Evolutionary conservation across 2,797 vertebrate genomes (phyloP).

Genomic region (Glossophaga mutica): DNA sequence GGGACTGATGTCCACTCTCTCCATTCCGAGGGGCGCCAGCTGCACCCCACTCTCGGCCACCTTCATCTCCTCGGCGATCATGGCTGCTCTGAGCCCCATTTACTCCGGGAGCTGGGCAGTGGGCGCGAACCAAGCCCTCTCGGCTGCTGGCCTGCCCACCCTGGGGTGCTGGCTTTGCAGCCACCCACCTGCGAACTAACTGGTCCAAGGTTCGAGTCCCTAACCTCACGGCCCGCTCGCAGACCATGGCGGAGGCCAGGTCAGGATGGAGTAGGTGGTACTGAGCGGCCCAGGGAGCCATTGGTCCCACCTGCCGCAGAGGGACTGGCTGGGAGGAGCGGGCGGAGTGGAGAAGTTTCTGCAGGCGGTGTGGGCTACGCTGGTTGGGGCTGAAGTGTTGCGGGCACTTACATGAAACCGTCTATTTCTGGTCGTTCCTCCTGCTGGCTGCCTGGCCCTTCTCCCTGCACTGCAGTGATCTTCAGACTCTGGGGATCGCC

Average conservation of each 20-base stretch:
- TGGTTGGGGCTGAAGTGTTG: no score
- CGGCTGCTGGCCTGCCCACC: not conserved
- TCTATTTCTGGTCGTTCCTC: no score
- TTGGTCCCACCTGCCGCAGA: slow-evolving; percentile 37
- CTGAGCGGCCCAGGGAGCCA: not conserved
- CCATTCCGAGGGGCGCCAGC: slow-evolving; percentile 81
- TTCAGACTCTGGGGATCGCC: not conserved
- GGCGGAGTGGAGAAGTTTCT: slow-evolving; percentile 64
- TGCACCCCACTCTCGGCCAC: slow-evolving; percentile 79
- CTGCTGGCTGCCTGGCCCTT: not conserved
- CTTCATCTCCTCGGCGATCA: slow-evolving; percentile 93
- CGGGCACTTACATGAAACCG: accelerated
- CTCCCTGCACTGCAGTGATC: not conserved
- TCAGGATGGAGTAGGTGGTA: not conserved
- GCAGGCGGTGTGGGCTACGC: slow-evolving; percentile 2
- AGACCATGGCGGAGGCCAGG: not conserved
- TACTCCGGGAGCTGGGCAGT: not conserved
- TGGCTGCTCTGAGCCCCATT: slow-evolving; percentile 67
- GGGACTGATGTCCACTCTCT: slow-evolving; percentile 91
- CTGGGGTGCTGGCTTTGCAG: not conserved
- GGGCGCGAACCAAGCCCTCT: not conserved
- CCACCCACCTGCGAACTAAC: slow-evolving; percentile 16
- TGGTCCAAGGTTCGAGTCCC: not conserved
- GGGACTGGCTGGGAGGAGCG: slow-evolving; percentile 59
- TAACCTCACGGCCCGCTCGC: not conserved